Base-by-base conservation (phyloP, 2,797 vertebrate genomes). In the Sibirionetta formosa region DNA sequence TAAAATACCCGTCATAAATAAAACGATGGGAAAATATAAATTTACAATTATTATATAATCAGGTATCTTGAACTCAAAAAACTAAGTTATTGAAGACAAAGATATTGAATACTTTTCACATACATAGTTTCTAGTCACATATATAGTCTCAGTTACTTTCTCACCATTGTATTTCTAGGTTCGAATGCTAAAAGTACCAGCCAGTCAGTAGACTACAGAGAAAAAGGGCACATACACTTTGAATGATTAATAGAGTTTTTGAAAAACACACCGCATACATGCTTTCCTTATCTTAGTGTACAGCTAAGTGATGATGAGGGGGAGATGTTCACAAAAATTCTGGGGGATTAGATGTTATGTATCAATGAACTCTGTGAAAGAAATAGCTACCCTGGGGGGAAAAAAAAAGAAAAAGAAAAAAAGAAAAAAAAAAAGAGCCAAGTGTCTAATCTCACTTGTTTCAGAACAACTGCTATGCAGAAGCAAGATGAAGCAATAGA, bases 231-330 rank as follows among this genome's bases (percentile, higher is more conserved):
- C 13, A 64, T 83, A 82, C 51, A 75, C 60, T 73, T 89, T 88
- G 90, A 86, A 89, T 40, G 40, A 66, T 84, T 60, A 92, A 89
- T 66, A 70, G n/a, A 64, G 64, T 72, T 96, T 71, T 88, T 94
- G 79, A 77, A 95, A 72, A 88, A 93, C 3, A 94, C 33, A 89
- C 95, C 89, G 75, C 76, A 90, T 36, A 82, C 23, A 65, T 87
- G 78, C 63, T 79, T 93, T 75, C 75, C 42, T 53, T 95, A 89
- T 96, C 70, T 82, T 73, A 44, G 7, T 92, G 36, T 53, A 94
- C 50, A 84, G 87, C 57, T 86, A 89, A 87, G 56, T 83, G 77
- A 93, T 63, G 86, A 92, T 76, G 33, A 93, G 38, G 54, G 77
- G 71, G 79, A 89, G 44, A 56, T 71, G 94, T 93, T 93, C 42